These are phyloP conservation scores for Luperina testacea DNA, from an alignment of 2,888 invertebrate genomes.

Conservation along the genomic window DNA sequence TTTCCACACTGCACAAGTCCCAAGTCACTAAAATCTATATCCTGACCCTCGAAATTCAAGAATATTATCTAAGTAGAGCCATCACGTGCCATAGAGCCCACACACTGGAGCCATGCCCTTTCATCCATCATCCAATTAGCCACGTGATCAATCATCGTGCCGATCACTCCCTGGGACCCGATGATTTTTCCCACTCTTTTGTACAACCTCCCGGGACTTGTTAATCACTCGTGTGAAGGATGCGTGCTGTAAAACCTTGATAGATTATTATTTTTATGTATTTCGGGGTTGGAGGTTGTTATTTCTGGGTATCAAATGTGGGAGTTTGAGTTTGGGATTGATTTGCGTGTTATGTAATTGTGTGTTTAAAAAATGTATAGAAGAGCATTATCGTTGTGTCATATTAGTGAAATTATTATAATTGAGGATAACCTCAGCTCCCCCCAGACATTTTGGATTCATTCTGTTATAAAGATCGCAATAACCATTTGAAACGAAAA, in stretches of 20 bases:
- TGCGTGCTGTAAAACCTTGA: conserved; percentile 69
- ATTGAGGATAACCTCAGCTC: too few relatives aligned
- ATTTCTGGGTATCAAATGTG: neutral
- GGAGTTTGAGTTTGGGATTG: neutral
- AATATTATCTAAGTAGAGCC: conserved; percentile 7
- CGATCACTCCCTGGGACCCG: conserved; percentile 87
- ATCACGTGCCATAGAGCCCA: conserved; percentile 31
- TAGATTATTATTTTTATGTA: conserved; percentile 65
- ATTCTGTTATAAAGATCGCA: neutral
- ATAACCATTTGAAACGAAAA: conserved; percentile 1
- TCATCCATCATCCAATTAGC: conserved; percentile 95
- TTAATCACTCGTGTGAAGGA: conserved; percentile 85
- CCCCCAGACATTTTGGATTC: rapidly evolving
- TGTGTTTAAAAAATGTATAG: neutral
- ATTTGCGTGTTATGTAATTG: neutral
- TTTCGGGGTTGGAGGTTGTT: conserved; percentile 26
- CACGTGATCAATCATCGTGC: conserved; percentile 93
- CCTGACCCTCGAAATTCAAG: conserved; percentile 4
- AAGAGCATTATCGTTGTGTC: neutral
- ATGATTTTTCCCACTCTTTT: conserved; percentile 86
- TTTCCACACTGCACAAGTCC: neutral
- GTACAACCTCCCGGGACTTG: conserved; percentile 81
- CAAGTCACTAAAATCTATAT: neutral
- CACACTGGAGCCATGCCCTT: conserved; percentile 50
- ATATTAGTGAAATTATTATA: neutral